Percentiles rank a stretch among this genome's conserved stretches.
These are phyloP conservation scores for Volucella inflata DNA, from an alignment of 2,888 invertebrate genomes.

Conservation along the genomic window DNA sequence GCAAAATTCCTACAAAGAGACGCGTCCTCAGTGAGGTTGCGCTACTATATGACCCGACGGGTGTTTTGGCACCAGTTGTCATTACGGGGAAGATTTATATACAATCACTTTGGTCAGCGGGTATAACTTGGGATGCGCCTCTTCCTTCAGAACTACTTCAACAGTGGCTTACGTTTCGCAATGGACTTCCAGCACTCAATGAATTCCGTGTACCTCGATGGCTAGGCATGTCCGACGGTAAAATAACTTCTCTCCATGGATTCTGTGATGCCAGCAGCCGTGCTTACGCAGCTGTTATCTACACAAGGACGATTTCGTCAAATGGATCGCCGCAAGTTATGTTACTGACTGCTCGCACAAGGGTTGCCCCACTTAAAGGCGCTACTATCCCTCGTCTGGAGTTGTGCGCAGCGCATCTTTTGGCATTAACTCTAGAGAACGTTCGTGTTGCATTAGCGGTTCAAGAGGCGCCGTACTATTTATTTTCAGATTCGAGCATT, in stretches of 20 bases:
- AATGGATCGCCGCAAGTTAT: neutral
- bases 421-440: conserved; percentile 18
- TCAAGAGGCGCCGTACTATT: conserved; percentile 1
- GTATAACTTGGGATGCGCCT: conserved; percentile 34
- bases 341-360: conserved; percentile 22
- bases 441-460: conserved; percentile 12
- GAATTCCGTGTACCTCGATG: neutral
- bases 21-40: conserved; percentile 31
- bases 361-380: conserved; percentile 16
- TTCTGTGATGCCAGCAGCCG: conserved; percentile 40
- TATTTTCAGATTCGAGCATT: neutral
- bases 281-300: conserved; percentile 18
- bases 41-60: conserved; percentile 34
- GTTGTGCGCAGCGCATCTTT: neutral
- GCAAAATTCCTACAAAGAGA: conserved; percentile 16
- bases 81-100: conserved; percentile 39
- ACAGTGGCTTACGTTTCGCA: conserved; percentile 12
- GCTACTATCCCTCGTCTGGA: neutral
- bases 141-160: conserved; percentile 13
- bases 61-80: conserved; percentile 37
- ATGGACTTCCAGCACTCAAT: conserved; percentile 13
- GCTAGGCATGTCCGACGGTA: conserved; percentile 12
- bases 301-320: neutral
- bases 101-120: too few relatives aligned
- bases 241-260: conserved; percentile 17